Base-by-base conservation (phyloP, 1,140 invertebrate genomes). In the Euura lappo region DNA sequence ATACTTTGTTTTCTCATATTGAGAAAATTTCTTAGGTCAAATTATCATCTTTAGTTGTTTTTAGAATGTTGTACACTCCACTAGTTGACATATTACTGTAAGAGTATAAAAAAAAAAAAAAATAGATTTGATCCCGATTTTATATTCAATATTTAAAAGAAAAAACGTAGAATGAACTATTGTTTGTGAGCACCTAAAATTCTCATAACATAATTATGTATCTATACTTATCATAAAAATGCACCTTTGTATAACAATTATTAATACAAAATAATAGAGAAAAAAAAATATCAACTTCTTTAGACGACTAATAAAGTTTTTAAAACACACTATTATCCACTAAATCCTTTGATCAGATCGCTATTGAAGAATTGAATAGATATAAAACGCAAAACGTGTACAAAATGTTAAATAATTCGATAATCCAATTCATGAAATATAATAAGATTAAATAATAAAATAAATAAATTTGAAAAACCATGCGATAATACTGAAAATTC, bases 1-100 rank as follows among this genome's bases (percentile, higher is more conserved):
- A n/a, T n/a, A 60, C 51, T 4, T 78, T 73, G 70, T 77, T 85
- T 86, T 86, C 85, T 86, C 84, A 86, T 86, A 86, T 86, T 86
- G 85, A 86, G 85, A 85, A 86, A 47, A 70, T 44, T 6, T 68
- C 67, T 60, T 60, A 60, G 51, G 6, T 11, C 2, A 60, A 60
- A 11, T 60, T 11, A 60, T 60, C 51, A 60, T 60, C 51, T 60
- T 60, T n/a, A 60, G 51, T 60, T 60, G 10, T 60, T 60, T n/a
- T 60, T 60, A 60, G 6, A 60, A 60, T n/a, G 51, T 60, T 60
- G 13, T 11, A n/a, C 51, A 11, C 51, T 3, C 51, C 28, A 28
- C 28, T 28, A 28, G 28, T 28, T 28, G 28, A 28, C 28, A 28
- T 28, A 28, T 28, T 28, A 28, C 28, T 28, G 28, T 28, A 28